Conservation (phyloP, 2,888 invertebrate species). For the Ectropis crepuscularia region DNA sequence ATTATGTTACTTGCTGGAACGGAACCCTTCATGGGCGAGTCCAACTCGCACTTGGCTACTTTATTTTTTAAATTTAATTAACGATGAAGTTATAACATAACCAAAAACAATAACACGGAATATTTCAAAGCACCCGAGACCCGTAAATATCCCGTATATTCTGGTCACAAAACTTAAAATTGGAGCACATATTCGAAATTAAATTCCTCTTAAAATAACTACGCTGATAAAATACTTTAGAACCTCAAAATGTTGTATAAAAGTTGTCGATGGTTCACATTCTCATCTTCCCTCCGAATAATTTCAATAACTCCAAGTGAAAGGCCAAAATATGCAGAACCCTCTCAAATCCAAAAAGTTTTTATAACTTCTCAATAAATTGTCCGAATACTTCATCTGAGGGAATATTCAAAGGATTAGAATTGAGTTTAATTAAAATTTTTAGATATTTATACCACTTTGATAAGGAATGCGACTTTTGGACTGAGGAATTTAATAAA, state of each 20-base stretch:
- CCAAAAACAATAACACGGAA: too few species aligned
- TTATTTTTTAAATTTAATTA: too few species aligned
- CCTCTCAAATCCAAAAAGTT: constrained; percentile 39
- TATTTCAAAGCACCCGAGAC: too few species aligned
- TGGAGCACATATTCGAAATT: too few species aligned
- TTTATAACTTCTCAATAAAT: constrained; percentile 41
- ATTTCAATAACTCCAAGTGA: constrained; percentile 36
- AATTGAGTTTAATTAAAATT: constrained; percentile 40
- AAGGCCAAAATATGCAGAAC: constrained; percentile 40
- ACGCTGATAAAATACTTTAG: constrained; percentile 12
- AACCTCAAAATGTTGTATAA: constrained; percentile 30
- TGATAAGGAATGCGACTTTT: constrained; percentile 19
- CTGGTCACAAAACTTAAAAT: too few species aligned
- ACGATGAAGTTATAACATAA: too few species aligned
- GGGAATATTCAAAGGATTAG: constrained; percentile 40
- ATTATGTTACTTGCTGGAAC: too few species aligned
- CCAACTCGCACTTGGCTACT: too few species aligned
- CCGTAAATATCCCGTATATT: too few species aligned
- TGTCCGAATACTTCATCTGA: constrained; percentile 42
- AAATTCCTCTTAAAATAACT: not conserved
- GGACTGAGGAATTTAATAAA: constrained; percentile 27
- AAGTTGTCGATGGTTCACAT: constrained; percentile 27
- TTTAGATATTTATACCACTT: constrained; percentile 26
- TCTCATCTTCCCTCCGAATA: constrained; percentile 30
- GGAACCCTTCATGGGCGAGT: too few species aligned